Base-by-base conservation (phyloP, 2,888 invertebrate species). In the Mystacides longicornis region DNA sequence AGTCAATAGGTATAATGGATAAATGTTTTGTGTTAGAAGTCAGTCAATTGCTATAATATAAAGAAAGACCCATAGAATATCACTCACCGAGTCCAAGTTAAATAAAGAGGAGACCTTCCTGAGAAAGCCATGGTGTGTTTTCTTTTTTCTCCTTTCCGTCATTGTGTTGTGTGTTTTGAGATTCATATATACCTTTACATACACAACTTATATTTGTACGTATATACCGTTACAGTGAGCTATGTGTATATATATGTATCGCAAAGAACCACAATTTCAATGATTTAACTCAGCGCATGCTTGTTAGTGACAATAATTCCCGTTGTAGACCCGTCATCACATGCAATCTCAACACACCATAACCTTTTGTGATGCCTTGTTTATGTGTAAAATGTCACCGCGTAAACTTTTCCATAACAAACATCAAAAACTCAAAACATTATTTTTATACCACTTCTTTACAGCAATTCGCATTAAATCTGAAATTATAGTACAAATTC, bases 91-190 rank as follows among this genome's bases (percentile, higher is more conserved):
- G 70, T 90, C 89, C 75, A 91, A 82, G 79, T 89, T 89, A 79
- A 90, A 90, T 66, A 90, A 80, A 64, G 87, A 88, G 65, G 90
- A 90, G 65, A 90, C 90, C 80, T 90, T 91, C 78, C 89, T 89
- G 71, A 90, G 86, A 73, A 91, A 89, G 73, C 87, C 83, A 77
- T 77, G 75, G 72, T 75, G 77, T 61, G 75, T 68, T 69, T 77
- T 77, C 77, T 77, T 77, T 75, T 77, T 77, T 71, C 77, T 71
- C 72, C 77, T 71, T 67, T 77, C 77, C 66, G 77, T 77, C 77
- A 77, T 77, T 72, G 72, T 76, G 71, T 23, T 47, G 21, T 20
- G 31, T n/a, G 27, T 20, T 18, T 14, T 48, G 23, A 47, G 50
- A 48, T 42, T 46, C 54, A 54, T 59, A 37, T n/a, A n/a, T n/a